Evolutionary conservation across 2,888 invertebrate genomes (phyloP).

Genomic region (Agrilus cyanescens): DNA sequence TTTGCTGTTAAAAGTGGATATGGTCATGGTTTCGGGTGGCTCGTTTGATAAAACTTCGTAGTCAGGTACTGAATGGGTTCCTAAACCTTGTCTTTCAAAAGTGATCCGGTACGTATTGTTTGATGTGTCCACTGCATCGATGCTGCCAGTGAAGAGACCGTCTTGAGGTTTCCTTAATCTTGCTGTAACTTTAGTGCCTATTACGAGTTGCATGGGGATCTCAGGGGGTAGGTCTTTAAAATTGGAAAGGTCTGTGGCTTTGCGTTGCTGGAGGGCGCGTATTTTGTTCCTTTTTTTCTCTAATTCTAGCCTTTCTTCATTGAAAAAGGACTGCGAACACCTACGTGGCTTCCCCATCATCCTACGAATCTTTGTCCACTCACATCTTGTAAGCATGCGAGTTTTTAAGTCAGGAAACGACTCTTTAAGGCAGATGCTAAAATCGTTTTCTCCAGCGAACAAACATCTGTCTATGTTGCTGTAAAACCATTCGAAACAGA

Average conservation of each 20-base stretch:
- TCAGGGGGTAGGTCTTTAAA: constrained; percentile 86
- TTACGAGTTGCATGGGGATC: constrained; percentile 87
- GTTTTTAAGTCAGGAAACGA: constrained; percentile 87
- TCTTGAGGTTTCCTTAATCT: constrained; percentile 86
- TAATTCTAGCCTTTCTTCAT: constrained; percentile 84
- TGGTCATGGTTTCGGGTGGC: constrained; percentile 77
- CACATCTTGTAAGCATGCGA: constrained; percentile 69
- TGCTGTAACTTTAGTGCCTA: constrained; percentile 90
- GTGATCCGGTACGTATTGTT: constrained; percentile 90
- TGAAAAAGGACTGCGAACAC: constrained; percentile 89
- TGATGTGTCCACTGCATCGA: constrained; percentile 91
- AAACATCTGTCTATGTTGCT: constrained; percentile 93
- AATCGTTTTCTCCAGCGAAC: constrained; percentile 94
- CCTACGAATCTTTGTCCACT: constrained; percentile 91
- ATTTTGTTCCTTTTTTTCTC: constrained; percentile 87
- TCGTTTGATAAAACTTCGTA: constrained; percentile 93
- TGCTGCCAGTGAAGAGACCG: constrained; percentile 77
- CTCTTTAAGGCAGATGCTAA: constrained; percentile 84
- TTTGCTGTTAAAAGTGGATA: constrained; percentile 72
- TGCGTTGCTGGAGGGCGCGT: constrained; percentile 83
- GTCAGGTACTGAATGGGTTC: constrained; percentile 92
- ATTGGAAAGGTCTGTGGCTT: constrained; percentile 60
- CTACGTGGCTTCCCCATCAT: constrained; percentile 96
- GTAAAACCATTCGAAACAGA: constrained; percentile 99
- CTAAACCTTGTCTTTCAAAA: constrained; percentile 84